phyloP scores from a whole-genome alignment of 2,888 invertebrate species.

The Troglohyphantes excavatus region DNA sequence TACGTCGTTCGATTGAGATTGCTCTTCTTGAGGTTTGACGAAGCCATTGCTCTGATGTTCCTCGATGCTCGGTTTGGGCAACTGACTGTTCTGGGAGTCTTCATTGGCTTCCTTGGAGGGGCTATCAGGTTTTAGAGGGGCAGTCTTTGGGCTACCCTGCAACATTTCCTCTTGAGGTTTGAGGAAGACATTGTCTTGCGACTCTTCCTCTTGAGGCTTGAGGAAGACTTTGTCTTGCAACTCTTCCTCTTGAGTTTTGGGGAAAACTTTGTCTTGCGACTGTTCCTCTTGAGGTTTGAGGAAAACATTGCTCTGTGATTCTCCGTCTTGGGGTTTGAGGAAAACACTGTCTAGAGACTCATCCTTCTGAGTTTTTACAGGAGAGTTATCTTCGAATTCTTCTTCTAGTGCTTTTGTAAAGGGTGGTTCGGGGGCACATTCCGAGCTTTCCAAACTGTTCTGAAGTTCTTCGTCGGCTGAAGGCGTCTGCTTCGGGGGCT shows the following conservation, averaged over 20 bases:
- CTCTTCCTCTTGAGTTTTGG: no score
- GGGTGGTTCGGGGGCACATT: background rate
- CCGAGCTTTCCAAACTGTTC: slow-evolving; percentile 72
- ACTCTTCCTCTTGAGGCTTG: background rate
- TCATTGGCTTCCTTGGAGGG: background rate
- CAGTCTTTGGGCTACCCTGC: background rate
- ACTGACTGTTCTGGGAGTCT: background rate
- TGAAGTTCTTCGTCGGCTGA: slow-evolving; percentile 64
- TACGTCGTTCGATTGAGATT: background rate
- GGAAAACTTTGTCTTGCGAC: no score
- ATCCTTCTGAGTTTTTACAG: background rate
- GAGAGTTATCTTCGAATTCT: slow-evolving; percentile 34
- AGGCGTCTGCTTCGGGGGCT: slow-evolving; percentile 52
- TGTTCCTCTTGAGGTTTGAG: background rate
- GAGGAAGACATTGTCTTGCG: background rate
- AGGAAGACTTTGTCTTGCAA: no score
- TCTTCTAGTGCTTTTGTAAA: slow-evolving; percentile 44
- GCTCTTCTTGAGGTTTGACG: background rate
- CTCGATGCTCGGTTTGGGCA: background rate
- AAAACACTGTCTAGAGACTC: background rate
- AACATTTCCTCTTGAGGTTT: slow-evolving; percentile 33
- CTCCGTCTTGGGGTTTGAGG: slow-evolving; percentile 23
- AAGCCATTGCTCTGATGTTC: background rate
- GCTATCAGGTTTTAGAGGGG: background rate
- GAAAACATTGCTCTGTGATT: background rate